These are phyloP conservation scores for Coendou prehensilis DNA, from an alignment of 2,797 vertebrate genomes.

Conservation along the genomic window DNA sequence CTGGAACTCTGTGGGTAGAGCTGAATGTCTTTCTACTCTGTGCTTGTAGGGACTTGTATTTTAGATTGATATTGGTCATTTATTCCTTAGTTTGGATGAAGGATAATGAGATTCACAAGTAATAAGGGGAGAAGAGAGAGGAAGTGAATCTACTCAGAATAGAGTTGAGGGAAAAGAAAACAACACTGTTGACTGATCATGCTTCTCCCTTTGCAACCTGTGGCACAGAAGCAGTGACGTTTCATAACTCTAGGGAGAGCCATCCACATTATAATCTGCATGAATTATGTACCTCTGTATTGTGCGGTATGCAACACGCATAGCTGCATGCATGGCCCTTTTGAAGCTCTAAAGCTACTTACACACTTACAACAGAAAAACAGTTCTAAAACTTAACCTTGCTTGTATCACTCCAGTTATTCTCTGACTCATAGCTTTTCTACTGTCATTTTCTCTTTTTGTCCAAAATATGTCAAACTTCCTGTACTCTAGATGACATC, in stretches of 20 bases:
- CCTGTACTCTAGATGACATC: not conserved
- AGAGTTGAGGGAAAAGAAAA: not conserved
- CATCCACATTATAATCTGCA: not conserved
- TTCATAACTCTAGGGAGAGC: not conserved
- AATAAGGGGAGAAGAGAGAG: not conserved
- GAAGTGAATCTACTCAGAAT: not conserved
- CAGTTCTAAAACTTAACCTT: not conserved
- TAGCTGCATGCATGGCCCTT: not conserved
- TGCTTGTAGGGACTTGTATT: not conserved
- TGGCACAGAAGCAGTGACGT: not conserved
- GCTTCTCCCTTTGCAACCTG: not conserved
- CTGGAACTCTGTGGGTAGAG: not conserved
- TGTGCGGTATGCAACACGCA: not conserved
- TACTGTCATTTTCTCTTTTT: not conserved
- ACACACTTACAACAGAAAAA: not conserved
- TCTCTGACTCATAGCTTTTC: slow-evolving; percentile 28
- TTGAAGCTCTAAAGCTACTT: not conserved
- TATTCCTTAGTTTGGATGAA: not conserved
- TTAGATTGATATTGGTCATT: not conserved
- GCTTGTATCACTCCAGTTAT: not conserved
- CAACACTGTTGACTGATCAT: not conserved
- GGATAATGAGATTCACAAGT: not conserved
- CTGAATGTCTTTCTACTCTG: not conserved
- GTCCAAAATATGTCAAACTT: not conserved
- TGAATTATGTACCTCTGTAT: not conserved